phyloP scores from a whole-genome alignment of 2,113 vertebrate genomes.

The Prietella phreatophila region DNA sequence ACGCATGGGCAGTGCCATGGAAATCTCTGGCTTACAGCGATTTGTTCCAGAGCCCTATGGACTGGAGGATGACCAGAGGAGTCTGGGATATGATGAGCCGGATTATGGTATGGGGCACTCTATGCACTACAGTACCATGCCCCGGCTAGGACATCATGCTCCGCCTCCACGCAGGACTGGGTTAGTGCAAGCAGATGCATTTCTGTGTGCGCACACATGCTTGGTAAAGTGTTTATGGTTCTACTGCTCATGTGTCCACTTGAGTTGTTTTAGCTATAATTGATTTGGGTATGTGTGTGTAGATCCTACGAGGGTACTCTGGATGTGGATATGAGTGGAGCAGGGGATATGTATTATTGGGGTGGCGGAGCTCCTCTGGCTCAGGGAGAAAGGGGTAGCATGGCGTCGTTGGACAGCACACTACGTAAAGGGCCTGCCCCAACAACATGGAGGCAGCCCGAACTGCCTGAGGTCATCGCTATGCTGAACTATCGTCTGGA shows the following conservation, averaged over 20 bases:
- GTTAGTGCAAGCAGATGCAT: slow-evolving; percentile 46
- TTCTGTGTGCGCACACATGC: background rate
- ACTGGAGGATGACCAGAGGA: slow-evolving; percentile 91
- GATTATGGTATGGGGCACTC: slow-evolving; percentile 84
- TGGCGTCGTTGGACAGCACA: slow-evolving; percentile 92
- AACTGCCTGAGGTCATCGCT: slow-evolving; percentile 92
- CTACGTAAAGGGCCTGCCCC: slow-evolving; percentile 78
- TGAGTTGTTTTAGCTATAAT: background rate
- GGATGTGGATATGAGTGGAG: slow-evolving; percentile 80
- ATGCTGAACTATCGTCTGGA: slow-evolving; percentile 94
- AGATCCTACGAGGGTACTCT: slow-evolving; percentile 94
- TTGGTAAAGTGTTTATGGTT: background rate
- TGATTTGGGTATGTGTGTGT: background rate
- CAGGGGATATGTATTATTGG: slow-evolving; percentile 86
- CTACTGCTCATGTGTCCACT: background rate
- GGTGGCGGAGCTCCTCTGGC: slow-evolving; percentile 79
- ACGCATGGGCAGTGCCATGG: slow-evolving; percentile 85
- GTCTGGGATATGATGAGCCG: slow-evolving; percentile 86
- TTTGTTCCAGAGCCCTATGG: slow-evolving; percentile 87
- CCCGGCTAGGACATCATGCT: slow-evolving; percentile 70
- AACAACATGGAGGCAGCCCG: slow-evolving; percentile 84
- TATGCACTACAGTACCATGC: slow-evolving; percentile 84
- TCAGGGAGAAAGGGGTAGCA: slow-evolving; percentile 86
- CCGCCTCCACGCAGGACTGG: slow-evolving; percentile 84
- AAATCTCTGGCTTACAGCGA: slow-evolving; percentile 78